A percentile compares a stretch with the other conserved stretches of the same genome.
phyloP scores from a whole-genome alignment of 1,140 invertebrate genomes.

The Drosophila persimilis region DNA sequence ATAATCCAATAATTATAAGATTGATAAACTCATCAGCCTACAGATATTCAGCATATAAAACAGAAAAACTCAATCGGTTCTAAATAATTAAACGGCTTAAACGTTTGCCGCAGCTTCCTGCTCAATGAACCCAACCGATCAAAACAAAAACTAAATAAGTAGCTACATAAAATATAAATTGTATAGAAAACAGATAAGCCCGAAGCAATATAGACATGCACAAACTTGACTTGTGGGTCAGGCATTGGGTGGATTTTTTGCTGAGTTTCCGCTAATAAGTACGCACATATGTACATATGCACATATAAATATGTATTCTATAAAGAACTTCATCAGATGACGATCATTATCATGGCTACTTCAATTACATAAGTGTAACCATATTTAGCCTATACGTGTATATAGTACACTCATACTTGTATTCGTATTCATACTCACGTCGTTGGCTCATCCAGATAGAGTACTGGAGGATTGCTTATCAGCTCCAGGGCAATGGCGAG shows the following conservation, averaged over 20 bases:
- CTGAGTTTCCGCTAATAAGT: slow-evolving; percentile 44
- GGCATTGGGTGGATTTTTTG: slow-evolving; percentile 14
- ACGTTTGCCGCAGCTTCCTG: slow-evolving; percentile 24
- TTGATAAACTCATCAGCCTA: not conserved
- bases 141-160: slow-evolving; percentile 8
- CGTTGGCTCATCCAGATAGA: slow-evolving; percentile 97
- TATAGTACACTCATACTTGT: not conserved
- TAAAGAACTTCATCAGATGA: slow-evolving; percentile 7
- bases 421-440: slow-evolving; percentile 86
- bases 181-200: slow-evolving; percentile 31
- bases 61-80: not conserved
- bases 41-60: too few species aligned
- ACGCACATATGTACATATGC: not conserved
- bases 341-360: slow-evolving; percentile 33
- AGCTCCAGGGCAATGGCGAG: slow-evolving; percentile 94
- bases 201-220: slow-evolving; percentile 7
- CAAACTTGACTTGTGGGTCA: slow-evolving; percentile 61
- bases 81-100: slow-evolving; percentile 20
- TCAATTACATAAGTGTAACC: slow-evolving; percentile 25
- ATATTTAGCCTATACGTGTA: not conserved
- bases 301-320: too few species aligned
- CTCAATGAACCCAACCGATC: slow-evolving; percentile 16
- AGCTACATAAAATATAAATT: slow-evolving; percentile 8
- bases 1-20: slow-evolving; percentile 20
- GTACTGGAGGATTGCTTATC: slow-evolving; percentile 93